phyloP scores from a whole-genome alignment of 2,888 invertebrate species.

The Volucella zonaria region DNA sequence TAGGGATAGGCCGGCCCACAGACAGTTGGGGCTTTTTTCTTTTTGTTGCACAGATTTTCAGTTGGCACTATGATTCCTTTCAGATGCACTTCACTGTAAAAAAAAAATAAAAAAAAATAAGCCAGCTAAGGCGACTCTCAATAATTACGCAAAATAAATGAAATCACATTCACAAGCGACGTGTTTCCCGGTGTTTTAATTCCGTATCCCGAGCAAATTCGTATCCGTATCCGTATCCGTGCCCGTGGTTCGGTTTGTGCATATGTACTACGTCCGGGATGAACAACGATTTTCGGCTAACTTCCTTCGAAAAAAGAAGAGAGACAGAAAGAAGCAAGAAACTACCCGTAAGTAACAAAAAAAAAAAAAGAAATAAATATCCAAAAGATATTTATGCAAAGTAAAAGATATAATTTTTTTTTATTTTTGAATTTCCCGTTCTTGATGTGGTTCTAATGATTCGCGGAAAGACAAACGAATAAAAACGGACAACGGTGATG shows the following conservation, averaged over 20 bases:
- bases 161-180: neutral
- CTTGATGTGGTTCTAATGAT: conserved; percentile 32
- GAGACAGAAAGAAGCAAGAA: neutral
- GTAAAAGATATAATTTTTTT: conserved; percentile 19
- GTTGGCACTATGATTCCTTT: too few species aligned
- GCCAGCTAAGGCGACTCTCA: conserved; percentile 12
- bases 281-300: conserved; percentile 19
- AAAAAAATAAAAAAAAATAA: neutral
- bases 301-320: conserved; percentile 25
- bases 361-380: conserved; percentile 45
- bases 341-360: neutral
- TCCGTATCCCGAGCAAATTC: conserved; percentile 6
- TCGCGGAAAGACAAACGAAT: conserved; percentile 39
- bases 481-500: conserved; percentile 42
- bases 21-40: neutral
- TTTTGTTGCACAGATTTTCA: too few species aligned
- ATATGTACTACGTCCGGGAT: conserved; percentile 9
- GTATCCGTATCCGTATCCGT: too few species aligned
- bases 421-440: conserved; percentile 28
- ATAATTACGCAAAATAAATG: conserved; percentile 41
- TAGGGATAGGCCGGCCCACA: conserved; percentile 7
- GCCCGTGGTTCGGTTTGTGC: too few species aligned
- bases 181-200: neutral
- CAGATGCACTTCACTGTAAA: too few species aligned
- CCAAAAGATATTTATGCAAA: conserved; percentile 44